These are phyloP conservation scores for Acronicta leporina DNA, from an alignment of 2,888 invertebrate species.

Conservation along the genomic window DNA sequence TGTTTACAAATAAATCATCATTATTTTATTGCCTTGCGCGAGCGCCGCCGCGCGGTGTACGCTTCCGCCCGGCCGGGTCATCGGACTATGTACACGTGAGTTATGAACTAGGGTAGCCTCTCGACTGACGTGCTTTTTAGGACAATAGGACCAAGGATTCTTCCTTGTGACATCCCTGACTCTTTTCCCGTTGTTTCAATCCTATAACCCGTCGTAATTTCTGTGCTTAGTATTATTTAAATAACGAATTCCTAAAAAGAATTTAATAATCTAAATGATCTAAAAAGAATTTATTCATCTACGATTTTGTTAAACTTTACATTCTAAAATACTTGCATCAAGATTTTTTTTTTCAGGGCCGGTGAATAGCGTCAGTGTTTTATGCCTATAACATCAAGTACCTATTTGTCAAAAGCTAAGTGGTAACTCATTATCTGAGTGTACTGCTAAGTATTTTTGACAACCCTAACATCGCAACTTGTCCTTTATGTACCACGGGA, in stretches of 20 bases:
- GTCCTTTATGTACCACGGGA: conserved; percentile 40
- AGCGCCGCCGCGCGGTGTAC: conserved; percentile 64
- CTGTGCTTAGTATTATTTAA: too few species aligned
- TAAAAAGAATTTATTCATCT: too few species aligned
- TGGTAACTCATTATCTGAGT: too few species aligned
- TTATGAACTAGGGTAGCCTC: conserved; percentile 56
- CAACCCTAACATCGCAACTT: conserved; percentile 41
- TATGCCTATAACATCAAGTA: background rate
- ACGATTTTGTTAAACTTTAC: too few species aligned
- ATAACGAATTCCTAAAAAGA: too few species aligned
- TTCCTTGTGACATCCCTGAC: conserved; percentile 16
- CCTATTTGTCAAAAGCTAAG: background rate
- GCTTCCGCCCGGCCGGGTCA: conserved; percentile 59
- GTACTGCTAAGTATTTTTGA: conserved; percentile 17
- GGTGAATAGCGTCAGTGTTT: too few species aligned
- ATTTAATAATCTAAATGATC: too few species aligned
- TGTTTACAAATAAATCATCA: conserved; percentile 89
- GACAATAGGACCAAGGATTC: background rate
- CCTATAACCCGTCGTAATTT: too few species aligned
- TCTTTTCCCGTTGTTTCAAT: background rate
- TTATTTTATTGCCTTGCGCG: conserved; percentile 78
- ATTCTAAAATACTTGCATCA: too few species aligned
- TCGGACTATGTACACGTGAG: conserved; percentile 57
- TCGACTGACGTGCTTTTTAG: conserved; percentile 16
- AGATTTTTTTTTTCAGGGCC: too few species aligned